These are phyloP conservation scores for Salarias fasciatus DNA, from an alignment of 2,797 vertebrate species.

Conservation along the genomic window DNA sequence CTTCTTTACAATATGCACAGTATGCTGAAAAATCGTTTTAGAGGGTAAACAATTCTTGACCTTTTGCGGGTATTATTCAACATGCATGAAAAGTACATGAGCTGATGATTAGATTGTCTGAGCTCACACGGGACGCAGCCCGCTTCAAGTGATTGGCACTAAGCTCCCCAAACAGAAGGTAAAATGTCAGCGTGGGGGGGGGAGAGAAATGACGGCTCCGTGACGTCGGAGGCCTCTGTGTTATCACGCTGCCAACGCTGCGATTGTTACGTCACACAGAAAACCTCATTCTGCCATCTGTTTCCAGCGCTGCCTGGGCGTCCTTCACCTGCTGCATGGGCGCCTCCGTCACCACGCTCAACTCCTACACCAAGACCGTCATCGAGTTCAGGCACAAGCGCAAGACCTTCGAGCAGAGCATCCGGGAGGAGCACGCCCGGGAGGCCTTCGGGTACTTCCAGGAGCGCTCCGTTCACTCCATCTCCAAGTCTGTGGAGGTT, in stretches of 20 bases:
- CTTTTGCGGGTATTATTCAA: constrained; percentile 35
- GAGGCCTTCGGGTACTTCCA: constrained; percentile 90
- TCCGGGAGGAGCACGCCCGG: constrained; percentile 88
- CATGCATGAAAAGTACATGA: constrained; percentile 31
- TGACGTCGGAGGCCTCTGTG: too few relatives aligned
- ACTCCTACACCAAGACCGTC: constrained; percentile 97
- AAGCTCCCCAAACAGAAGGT: constrained; percentile 40
- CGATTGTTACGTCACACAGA: too few relatives aligned
- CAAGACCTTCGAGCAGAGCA: constrained; percentile 92
- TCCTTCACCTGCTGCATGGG: constrained; percentile 98
- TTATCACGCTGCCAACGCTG: too few relatives aligned
- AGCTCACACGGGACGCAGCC: constrained; percentile 15
- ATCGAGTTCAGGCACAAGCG: constrained; percentile 96
- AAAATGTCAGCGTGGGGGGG: constrained; percentile 19
- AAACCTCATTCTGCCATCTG: too few relatives aligned
- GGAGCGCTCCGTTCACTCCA: constrained; percentile 85
- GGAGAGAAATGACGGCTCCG: too few relatives aligned
- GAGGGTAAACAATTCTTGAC: constrained; percentile 57
- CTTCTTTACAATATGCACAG: constrained; percentile 57
- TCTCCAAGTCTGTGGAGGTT: constrained; percentile 75
- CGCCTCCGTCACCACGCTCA: constrained; percentile 94
- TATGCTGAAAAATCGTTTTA: constrained; percentile 56
- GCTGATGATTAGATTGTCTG: constrained; percentile 41
- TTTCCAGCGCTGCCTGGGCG: constrained; percentile 92
- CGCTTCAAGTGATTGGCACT: constrained; percentile 41